A percentile compares a stretch with the other conserved stretches of the same genome.
Conservation (phyloP, 37 sponge, comb jelly and placozoan genomes). For the Oscarella lobularis region DNA sequence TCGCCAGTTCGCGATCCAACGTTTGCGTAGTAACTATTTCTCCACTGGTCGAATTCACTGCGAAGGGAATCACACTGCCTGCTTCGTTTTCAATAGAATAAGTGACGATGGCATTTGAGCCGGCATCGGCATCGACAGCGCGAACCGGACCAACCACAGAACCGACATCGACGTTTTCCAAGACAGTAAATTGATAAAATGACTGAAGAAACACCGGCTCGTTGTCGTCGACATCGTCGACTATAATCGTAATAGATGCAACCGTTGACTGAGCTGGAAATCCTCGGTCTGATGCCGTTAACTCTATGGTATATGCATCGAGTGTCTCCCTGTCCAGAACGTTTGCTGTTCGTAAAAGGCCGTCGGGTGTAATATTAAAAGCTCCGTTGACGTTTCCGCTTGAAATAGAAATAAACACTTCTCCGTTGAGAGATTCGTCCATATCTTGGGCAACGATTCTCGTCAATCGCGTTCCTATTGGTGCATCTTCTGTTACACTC, state of each 20-base stretch:
- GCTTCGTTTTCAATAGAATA: constrained; percentile 6
- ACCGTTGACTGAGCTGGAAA: background rate
- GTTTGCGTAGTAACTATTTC: background rate
- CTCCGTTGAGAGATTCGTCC: background rate
- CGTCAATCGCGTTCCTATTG: background rate
- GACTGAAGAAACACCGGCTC: constrained; percentile 34
- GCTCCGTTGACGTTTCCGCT: background rate
- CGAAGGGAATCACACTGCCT: constrained; percentile 3
- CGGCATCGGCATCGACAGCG: constrained; percentile 46
- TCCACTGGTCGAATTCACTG: background rate
- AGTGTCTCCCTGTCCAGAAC: background rate
- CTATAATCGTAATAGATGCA: background rate
- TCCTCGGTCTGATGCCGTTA: background rate
- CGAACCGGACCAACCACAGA: constrained; percentile 29
- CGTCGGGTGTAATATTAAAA: background rate
- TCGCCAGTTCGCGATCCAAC: background rate
- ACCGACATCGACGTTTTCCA: background rate
- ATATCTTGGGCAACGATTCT: background rate
- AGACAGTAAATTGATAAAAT: background rate
- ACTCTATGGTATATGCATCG: background rate
- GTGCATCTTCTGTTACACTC: background rate
- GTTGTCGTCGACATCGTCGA: constrained; percentile 50
- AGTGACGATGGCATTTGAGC: background rate
- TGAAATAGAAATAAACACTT: background rate
- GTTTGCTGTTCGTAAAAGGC: background rate